phyloP scores from a whole-genome alignment of 1,140 invertebrate genomes.

The Atopsyche davidsoni region DNA sequence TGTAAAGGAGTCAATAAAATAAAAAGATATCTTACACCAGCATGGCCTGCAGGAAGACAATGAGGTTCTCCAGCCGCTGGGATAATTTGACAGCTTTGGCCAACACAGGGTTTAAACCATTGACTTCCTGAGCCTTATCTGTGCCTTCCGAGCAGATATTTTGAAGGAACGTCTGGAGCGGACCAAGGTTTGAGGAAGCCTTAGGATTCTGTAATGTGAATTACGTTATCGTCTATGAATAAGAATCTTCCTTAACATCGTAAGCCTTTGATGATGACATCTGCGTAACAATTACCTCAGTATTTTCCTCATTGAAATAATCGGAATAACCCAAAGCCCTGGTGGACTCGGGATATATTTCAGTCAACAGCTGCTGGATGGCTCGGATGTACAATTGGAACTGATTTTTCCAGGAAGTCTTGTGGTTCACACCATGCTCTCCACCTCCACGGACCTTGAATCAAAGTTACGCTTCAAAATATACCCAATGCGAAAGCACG shows the following conservation, averaged over 20 bases:
- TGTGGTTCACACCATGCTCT: constrained; percentile 27
- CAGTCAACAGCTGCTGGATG: constrained; percentile 1
- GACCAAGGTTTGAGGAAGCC: not conserved
- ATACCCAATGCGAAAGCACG: too few species aligned
- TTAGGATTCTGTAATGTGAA: constrained; percentile 9
- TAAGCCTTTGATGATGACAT: not conserved
- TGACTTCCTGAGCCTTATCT: constrained; percentile 1
- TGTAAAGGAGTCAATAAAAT: not conserved
- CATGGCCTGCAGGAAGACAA: constrained; percentile 26
- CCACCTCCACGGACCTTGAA: constrained; percentile 24
- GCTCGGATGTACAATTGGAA: constrained; percentile 12
- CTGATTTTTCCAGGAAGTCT: constrained; percentile 23
- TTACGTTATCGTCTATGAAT: constrained; percentile 1
- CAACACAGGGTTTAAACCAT: constrained; percentile 2
- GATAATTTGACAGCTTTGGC: constrained; percentile 13
- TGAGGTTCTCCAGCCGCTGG: constrained; percentile 19
- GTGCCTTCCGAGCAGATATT: not conserved
- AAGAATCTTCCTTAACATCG: too few species aligned
- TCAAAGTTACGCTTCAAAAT: too few species aligned
- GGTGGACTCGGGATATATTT: constrained; percentile 8
- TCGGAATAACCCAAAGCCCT: not conserved
- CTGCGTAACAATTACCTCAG: not conserved
- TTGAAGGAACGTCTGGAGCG: constrained; percentile 2
- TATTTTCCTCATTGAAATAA: not conserved
- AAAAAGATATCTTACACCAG: constrained; percentile 18